Base-by-base conservation (phyloP, 2,797 vertebrate species). In the Muscicapa comitata region DNA sequence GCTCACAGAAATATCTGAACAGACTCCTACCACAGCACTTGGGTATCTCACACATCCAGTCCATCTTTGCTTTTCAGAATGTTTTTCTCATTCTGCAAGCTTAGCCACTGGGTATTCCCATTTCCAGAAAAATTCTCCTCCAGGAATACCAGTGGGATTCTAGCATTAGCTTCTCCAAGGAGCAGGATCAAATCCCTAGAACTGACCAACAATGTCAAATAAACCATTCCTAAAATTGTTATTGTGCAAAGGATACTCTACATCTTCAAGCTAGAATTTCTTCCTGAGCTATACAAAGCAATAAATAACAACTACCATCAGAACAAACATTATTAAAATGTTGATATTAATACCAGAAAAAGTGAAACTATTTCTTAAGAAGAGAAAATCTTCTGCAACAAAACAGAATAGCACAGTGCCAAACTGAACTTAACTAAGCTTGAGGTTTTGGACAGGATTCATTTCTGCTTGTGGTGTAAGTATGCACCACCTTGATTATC, bases 401-500 rank as follows among this genome's bases (percentile, higher is more conserved):
- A 42, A 77, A 50, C 74, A 35, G 61, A 73, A 48, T 0, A 82
- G 54, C 67, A 38, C 17, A 28, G 67, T 95, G 90, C 84, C 90
- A 95, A 88, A n/a, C 53, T 51, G 53, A 95, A 91, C 91, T 93
- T 87, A 82, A 94, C 86, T 40, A 78, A 95, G 79, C 93, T 90
- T 87, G 81, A 94, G 82, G 54, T 86, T 96, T 88, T 95, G 95
- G 95, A 83, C 86, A 90, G 80, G 91, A 94, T 93, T 92, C 78
- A 95, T 94, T 96, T 82, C 94, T 90, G 78, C 94, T 93, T 58
- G 70, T 80, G 84, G 90, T 86, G 2, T 86, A 94, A 95, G 95
- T 88, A 95, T 92, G 77, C 86, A 95, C 77, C 92, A 98, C 96
- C 95, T 97, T 98, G 96, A 98, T 97, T 97, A 97, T 97, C 85